Conservation (phyloP, 2,888 invertebrate species). For the Eristalis arbustorum region DNA sequence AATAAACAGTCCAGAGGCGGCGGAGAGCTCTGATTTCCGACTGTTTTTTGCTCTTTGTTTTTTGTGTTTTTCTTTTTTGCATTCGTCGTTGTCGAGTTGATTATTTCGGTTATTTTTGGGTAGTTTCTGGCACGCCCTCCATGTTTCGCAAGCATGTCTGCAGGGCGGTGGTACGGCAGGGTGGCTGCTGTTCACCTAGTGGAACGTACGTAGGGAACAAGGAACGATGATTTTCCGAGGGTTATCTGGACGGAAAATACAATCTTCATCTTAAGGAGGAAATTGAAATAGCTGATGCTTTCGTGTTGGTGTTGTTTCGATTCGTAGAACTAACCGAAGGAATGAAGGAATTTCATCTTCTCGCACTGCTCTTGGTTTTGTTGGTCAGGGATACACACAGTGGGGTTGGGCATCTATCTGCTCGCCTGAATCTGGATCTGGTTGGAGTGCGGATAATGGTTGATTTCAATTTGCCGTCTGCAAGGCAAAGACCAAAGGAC, state of each 20-base stretch:
- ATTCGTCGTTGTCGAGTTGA: constrained; percentile 32
- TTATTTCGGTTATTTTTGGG: constrained; percentile 31
- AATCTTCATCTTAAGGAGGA: constrained; percentile 53
- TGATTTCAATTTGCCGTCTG: constrained; percentile 59
- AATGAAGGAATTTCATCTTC: constrained; percentile 14
- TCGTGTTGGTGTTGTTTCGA: constrained; percentile 43
- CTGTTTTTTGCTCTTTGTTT: background rate
- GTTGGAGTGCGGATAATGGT: constrained; percentile 48
- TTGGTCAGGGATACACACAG: background rate
- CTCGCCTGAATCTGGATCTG: constrained; percentile 15
- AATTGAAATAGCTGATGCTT: constrained; percentile 59
- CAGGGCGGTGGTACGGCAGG: background rate
- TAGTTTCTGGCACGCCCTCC: constrained; percentile 12
- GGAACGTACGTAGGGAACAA: too few relatives aligned
- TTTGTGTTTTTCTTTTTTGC: background rate
- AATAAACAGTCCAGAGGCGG: constrained; percentile 47
- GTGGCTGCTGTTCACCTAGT: constrained; percentile 24
- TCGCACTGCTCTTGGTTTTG: constrained; percentile 11
- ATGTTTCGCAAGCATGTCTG: constrained; percentile 25
- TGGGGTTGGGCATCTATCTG: constrained; percentile 22
- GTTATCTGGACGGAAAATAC: constrained; percentile 38
- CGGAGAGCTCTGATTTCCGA: constrained; percentile 33
- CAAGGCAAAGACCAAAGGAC: constrained; percentile 26
- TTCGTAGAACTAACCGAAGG: background rate
- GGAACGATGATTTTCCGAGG: constrained; percentile 23